Evolutionary conservation across 1,140 invertebrate species (phyloP).

Genomic region (Drosophila nigrodunni): DNA sequence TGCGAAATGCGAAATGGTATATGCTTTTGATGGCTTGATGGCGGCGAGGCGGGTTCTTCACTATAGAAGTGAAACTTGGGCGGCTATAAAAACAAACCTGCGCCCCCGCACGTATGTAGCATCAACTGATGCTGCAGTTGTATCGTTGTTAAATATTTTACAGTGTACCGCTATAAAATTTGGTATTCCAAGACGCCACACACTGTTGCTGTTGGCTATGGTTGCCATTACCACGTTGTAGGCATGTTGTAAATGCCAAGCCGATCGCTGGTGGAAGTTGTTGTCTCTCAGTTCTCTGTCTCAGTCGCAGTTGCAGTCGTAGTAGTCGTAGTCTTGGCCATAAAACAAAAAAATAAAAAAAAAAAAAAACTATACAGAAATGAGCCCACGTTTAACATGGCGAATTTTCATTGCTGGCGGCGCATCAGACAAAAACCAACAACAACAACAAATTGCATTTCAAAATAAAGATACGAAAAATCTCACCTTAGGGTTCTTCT

Average conservation of each 20-base stretch:
- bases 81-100: slow-evolving; percentile 81
- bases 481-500: slow-evolving; percentile 6
- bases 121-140: slow-evolving; percentile 3
- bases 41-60: slow-evolving; percentile 36
- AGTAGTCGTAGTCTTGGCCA: slow-evolving; percentile 52
- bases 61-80: slow-evolving; percentile 70
- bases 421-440: slow-evolving; percentile 57
- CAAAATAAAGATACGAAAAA: slow-evolving; percentile 26
- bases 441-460: slow-evolving; percentile 28
- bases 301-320: too few species aligned
- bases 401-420: slow-evolving; percentile 69
- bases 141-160: slow-evolving; percentile 65
- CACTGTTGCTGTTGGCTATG: slow-evolving; percentile 29
- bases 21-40: background rate
- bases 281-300: slow-evolving; percentile 36
- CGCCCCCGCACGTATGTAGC: slow-evolving; percentile 70
- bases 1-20: background rate
- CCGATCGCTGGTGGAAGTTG: slow-evolving; percentile 65
- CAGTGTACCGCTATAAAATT: slow-evolving; percentile 82
- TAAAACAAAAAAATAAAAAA: slow-evolving; percentile 59
- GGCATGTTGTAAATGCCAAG: slow-evolving; percentile 81
- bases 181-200: slow-evolving; percentile 76
- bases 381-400: slow-evolving; percentile 81
- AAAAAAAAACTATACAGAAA: slow-evolving; percentile 39
- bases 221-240: slow-evolving; percentile 80